phyloP scores from a whole-genome alignment of 2,113 vertebrate genomes.

The Hassar affinis region DNA sequence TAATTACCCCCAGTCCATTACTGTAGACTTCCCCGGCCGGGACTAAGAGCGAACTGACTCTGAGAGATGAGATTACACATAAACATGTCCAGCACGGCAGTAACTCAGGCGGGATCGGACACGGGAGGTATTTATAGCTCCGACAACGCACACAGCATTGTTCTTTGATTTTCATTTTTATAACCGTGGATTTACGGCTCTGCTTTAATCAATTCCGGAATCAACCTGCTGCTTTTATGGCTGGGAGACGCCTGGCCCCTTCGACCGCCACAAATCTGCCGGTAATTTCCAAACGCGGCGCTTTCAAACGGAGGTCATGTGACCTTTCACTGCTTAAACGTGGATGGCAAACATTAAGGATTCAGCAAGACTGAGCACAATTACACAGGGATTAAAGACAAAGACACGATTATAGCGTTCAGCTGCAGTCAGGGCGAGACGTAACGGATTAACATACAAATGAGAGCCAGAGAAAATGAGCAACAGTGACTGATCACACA shows the following conservation, averaged over 20 bases:
- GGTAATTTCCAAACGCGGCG: slow-evolving; percentile 23
- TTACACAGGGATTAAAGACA: slow-evolving; percentile 9
- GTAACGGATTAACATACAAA: background rate
- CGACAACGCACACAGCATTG: slow-evolving; percentile 46
- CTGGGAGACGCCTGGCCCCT: background rate
- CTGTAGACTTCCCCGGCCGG: slow-evolving; percentile 35
- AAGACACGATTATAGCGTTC: background rate
- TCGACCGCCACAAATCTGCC: slow-evolving; percentile 19
- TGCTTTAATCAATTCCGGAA: slow-evolving; percentile 47
- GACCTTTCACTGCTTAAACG: slow-evolving; percentile 33
- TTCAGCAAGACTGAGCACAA: background rate
- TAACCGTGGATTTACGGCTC: slow-evolving; percentile 42
- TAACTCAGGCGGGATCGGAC: slow-evolving; percentile 46
- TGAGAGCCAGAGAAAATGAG: background rate
- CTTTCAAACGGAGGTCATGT: slow-evolving; percentile 1
- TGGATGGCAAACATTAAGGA: slow-evolving; percentile 15
- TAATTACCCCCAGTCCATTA: slow-evolving; percentile 32
- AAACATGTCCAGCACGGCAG: slow-evolving; percentile 43
- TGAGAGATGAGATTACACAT: slow-evolving; percentile 49
- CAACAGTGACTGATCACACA: background rate
- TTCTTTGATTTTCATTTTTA: slow-evolving; percentile 38
- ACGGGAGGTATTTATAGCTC: slow-evolving; percentile 40
- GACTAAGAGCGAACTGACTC: slow-evolving; percentile 49
- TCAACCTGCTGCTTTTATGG: slow-evolving; percentile 14
- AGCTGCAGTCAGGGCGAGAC: background rate